These are phyloP conservation scores for Pycnonotus jocosus DNA, from an alignment of 2,113 vertebrate species.

Conservation along the genomic window DNA sequence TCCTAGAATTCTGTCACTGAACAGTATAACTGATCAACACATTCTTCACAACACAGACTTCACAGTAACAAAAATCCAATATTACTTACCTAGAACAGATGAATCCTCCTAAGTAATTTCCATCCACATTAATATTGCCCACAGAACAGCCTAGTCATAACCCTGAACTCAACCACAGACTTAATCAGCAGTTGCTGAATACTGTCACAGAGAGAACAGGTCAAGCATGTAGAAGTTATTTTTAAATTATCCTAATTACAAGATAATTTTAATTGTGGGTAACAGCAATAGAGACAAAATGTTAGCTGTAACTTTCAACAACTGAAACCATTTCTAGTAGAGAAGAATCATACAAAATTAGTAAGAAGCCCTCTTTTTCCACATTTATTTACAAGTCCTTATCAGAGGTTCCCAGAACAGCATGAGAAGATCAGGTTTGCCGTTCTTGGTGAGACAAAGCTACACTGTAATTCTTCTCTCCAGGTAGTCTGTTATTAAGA, in stretches of 20 bases:
- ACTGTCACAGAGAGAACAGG: background rate
- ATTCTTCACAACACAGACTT: background rate
- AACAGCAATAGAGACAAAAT: background rate
- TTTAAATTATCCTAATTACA: slow-evolving; percentile 3
- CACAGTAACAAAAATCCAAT: background rate
- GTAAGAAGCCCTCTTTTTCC: background rate
- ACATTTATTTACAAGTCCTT: background rate
- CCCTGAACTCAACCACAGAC: background rate
- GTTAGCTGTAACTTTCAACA: background rate
- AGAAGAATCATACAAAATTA: background rate
- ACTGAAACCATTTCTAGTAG: background rate
- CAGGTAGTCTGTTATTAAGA: background rate
- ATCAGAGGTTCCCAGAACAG: background rate
- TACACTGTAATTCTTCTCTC: background rate
- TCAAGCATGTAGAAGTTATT: background rate
- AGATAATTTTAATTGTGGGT: background rate
- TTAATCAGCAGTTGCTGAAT: background rate
- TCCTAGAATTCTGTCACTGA: background rate
- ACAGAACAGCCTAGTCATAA: background rate
- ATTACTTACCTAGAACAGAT: background rate
- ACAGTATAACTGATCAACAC: background rate
- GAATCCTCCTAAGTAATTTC: background rate
- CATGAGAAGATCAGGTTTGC: background rate
- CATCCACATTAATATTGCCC: background rate
- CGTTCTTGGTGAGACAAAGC: background rate